Evolutionary conservation across 1,140 invertebrate species (phyloP), one percentile per base, ranked within the genome.

Genomic region (Macrosteles quadrilineatus): DNA sequence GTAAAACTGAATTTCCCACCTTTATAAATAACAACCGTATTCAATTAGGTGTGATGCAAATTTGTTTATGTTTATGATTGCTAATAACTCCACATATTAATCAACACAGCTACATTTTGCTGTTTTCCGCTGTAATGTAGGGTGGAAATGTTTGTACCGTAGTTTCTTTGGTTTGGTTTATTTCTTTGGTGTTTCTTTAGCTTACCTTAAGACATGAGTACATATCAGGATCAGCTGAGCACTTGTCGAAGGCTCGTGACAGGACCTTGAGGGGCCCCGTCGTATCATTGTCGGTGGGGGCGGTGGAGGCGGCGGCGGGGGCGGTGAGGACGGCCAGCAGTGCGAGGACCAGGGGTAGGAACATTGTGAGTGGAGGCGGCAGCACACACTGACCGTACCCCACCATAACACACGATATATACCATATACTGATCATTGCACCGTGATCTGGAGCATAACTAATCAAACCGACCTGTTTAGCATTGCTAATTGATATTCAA

Each of bases 171-270:
- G n/a, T n/a, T n/a, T n/a, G n/a, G n/a, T n/a, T n/a, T n/a, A n/a
- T n/a, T n/a, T n/a, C n/a, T n/a, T n/a, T n/a, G n/a, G n/a, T n/a
- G n/a, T n/a, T n/a, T n/a, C n/a, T 36, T 36, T 80, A 73, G 32
- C 32, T 36, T 4, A 91, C 76, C 77, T 93, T 93, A 1, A 94
- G 80, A 74, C 91, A 94, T 29, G 88, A 86, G 50, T 87, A 85
- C 21, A 91, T 75, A 53, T 91, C 89, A 1, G 63, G 31, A 21
- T 85, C 81, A 36, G 30, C 14, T 3, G 83, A 85, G 29, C 91
- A 92, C 72, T 92, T 90, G 76, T 89, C 90, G 79, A 91, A 91
- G 70, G 88, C 81, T 77, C 86, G 84, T 68, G 84, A 85, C 63
- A 85, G 78, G 69, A 82, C 83, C 21, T 62, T 59, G 14, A 71